A percentile compares a stretch with the other conserved stretches of the same genome.
Evolutionary conservation across 53 echinoderm and acorn worm species (phyloP).

Genomic region (Zoroaster sp.): DNA sequence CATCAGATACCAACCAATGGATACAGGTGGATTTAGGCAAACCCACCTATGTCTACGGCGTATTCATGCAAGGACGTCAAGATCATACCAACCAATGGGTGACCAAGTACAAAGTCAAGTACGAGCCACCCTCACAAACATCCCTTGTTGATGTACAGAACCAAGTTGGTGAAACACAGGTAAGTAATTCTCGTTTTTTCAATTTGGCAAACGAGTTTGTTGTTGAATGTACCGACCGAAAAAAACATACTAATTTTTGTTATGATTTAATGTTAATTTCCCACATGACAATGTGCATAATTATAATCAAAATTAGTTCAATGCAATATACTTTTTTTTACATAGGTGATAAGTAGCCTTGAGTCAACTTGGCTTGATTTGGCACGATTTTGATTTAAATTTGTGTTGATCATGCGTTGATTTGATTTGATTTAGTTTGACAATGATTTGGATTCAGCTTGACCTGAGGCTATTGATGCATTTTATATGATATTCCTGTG

Average conservation of each 20-base stretch:
- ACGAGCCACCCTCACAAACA: neutral
- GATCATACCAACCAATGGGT: neutral
- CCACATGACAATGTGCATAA: neutral
- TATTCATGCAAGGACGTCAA: neutral
- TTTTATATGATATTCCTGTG: too few species aligned
- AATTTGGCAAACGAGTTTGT: too few species aligned
- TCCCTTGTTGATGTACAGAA: neutral
- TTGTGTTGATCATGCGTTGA: too few species aligned
- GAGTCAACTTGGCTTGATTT: too few species aligned
- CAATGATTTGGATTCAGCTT: too few species aligned
- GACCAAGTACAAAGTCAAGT: neutral
- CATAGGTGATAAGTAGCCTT: neutral
- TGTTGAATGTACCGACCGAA: too few species aligned
- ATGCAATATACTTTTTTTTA: neutral
- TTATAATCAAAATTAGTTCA: neutral
- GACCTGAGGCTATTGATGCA: too few species aligned
- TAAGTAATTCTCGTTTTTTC: too few species aligned
- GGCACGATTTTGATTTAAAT: too few species aligned
- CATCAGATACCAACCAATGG: neutral
- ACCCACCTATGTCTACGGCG: neutral
- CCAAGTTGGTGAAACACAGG: neutral
- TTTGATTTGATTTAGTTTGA: too few species aligned
- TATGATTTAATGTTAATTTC: neutral
- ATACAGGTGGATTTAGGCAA: neutral
- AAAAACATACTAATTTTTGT: too few species aligned